Base-by-base conservation (phyloP, 2,888 invertebrate species). In the Taphrorychus bicolor region DNA sequence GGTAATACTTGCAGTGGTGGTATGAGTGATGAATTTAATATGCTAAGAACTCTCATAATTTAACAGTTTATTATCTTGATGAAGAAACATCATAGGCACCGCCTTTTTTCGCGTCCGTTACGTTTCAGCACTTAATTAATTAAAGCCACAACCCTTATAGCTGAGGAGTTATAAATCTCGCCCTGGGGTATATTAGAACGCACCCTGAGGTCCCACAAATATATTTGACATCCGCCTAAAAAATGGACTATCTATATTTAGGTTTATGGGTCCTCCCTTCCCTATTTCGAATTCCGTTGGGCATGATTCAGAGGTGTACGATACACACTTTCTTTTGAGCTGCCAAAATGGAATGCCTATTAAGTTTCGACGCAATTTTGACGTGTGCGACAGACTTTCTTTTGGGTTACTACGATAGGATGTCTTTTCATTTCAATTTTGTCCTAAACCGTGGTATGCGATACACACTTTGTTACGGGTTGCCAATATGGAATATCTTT, bases 71-170 rank as follows among this genome's bases (percentile, higher is more conserved):
- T 66, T 66, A 66, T 60, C 66, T 56, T 61, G 60, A 66, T 57
- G 66, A 66, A 61, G 66, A 61, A 66, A 40, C 52, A 49, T 52
- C 57, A 66, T 66, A 41, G 61, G 60, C 61, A 57, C 40, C 61
- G 66, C 66, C 66, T 61, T 61, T 66, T 61, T 66, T 60, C 66
- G 40, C 57, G 60, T 66, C 60, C 42, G 57, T 61, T 66, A 52
- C 66, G 40, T 66, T 66, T 66, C 66, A 66, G 60, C 66, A 66
- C 66, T 66, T 66, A 66, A 66, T 66, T 66, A 66, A 66, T 66
- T 66, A 66, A 66, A 49, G 57, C 49, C 61, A 66, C 60, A 66
- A 61, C 61, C 66, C 61, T 57, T 66, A 66, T 66, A 54, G 66
- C 57, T 60, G 56, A 66, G 57, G 57, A 57, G 60, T 66, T 60